Percentiles rank a stretch among this genome's conserved stretches.
Evolutionary conservation across 2,888 invertebrate genomes (phyloP).

Genomic region (Eremobia ochroleuca): DNA sequence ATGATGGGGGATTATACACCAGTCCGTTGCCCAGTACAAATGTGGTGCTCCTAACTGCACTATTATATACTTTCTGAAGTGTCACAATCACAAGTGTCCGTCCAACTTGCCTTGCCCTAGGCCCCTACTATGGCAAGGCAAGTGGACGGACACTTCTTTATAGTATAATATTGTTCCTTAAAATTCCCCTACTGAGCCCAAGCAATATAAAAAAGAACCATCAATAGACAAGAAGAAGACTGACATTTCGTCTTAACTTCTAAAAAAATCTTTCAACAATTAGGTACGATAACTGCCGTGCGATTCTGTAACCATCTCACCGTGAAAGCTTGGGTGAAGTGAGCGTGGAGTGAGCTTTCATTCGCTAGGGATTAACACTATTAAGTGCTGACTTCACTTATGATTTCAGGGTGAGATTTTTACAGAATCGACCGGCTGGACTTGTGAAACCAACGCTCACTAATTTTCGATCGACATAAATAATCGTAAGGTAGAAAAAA

Average conservation of each 20-base stretch:
- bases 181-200: not conserved
- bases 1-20: not conserved
- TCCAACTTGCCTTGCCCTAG: not conserved
- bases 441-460: not conserved
- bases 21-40: not conserved
- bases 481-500: slow-evolving; percentile 52
- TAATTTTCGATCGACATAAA: slow-evolving; percentile 26
- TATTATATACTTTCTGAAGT: not conserved
- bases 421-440: too few species aligned
- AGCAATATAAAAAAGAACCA: not conserved
- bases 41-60: not conserved
- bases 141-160: not conserved
- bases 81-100: not conserved
- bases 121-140: not conserved
- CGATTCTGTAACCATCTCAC: too few species aligned
- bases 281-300: too few species aligned
- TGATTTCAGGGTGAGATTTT: too few species aligned
- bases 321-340: too few species aligned
- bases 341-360: too few species aligned
- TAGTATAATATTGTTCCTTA: not conserved
- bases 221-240: not conserved
- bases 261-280: not conserved
- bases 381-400: too few species aligned
- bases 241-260: not conserved
- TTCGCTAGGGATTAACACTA: too few species aligned